Evolutionary conservation across 2,113 vertebrate species (phyloP).

Genomic region (Emydura subglobosa): DNA sequence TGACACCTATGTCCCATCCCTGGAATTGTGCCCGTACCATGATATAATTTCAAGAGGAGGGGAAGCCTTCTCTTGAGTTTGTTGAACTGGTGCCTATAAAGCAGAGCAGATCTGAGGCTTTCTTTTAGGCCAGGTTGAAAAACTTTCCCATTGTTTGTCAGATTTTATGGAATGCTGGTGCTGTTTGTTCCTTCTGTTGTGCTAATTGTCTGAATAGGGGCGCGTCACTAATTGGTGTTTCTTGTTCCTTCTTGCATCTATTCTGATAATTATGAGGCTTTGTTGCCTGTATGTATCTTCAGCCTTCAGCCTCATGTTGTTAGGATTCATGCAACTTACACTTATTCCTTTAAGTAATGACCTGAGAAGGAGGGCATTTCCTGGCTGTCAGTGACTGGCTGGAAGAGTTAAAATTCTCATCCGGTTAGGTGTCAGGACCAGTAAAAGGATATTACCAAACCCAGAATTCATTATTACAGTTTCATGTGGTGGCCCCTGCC

Average conservation of each 20-base stretch:
- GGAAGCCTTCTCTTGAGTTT: conserved; percentile 51
- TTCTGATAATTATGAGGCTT: neutral
- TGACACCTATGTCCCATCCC: conserved; percentile 1
- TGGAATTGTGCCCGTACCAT: conserved; percentile 52
- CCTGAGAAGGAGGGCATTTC: conserved; percentile 60
- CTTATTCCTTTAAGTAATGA: conserved; percentile 67
- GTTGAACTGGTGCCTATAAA: neutral
- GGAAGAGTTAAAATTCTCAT: neutral
- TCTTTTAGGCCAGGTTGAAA: neutral
- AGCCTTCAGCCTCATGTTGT: neutral
- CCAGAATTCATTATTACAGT: conserved; percentile 12
- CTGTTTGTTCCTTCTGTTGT: neutral
- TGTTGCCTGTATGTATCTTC: neutral
- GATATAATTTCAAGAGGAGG: conserved; percentile 4
- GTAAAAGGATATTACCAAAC: neutral
- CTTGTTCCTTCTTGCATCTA: neutral
- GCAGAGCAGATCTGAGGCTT: neutral
- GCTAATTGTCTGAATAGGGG: neutral
- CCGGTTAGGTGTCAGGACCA: conserved; percentile 7
- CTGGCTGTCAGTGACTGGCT: conserved; percentile 32
- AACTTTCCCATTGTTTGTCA: conserved; percentile 7
- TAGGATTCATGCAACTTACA: neutral
- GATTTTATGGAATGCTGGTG: neutral
- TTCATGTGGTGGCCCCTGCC: conserved; percentile 29
- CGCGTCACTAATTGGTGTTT: neutral